Base-by-base conservation (phyloP, 2,797 vertebrate species). In the Chromobotia macracanthus region DNA sequence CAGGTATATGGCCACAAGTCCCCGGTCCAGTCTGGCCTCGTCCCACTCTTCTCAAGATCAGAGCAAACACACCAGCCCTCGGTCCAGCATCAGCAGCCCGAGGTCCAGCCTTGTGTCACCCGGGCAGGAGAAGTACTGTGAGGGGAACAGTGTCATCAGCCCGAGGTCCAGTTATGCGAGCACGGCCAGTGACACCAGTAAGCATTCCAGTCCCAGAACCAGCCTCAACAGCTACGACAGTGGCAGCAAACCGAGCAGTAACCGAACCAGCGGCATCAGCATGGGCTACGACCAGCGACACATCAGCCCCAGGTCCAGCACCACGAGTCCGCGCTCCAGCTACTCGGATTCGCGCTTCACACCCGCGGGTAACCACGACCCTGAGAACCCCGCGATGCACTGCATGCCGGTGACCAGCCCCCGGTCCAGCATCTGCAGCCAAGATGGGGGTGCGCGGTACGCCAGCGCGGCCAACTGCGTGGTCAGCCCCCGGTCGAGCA, bases 241-340 rank as follows among this genome's bases (percentile, higher is more conserved):
- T 89, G 93, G 93, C 83, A 96, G 95, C 89, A 95, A 95, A 73
- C 93, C 96, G 84, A 94, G 96, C 93, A 98, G 97, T 90, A 96
- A 97, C 91, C 96, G 97, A 69, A 98, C 97, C 88, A 98, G 97
- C 88, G 97, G 97, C 83, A 97, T 98, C 92, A 98, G 97, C 90
- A 94, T 98, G 95, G 97, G 97, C 86, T 98, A 96, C 90, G 97
- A 98, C 92, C 96, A 97, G 89, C 91, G 97, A 83, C 96, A 97
- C 91, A 79, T 90, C 86, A 99, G 97, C 86, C 96, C 97, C 69
- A 92, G 97, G 86, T 95, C 96, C 50, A 97, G 95, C 89, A 93
- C 94, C 78, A 91, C 94, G 67, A 95, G 95, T 79, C 94, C 94
- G 10, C 90, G 94, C 28, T 95, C 95, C 51, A 94, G 94, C 80